phyloP scores from a whole-genome alignment of 2,797 vertebrate genomes.

The Ceyx erithaca region DNA sequence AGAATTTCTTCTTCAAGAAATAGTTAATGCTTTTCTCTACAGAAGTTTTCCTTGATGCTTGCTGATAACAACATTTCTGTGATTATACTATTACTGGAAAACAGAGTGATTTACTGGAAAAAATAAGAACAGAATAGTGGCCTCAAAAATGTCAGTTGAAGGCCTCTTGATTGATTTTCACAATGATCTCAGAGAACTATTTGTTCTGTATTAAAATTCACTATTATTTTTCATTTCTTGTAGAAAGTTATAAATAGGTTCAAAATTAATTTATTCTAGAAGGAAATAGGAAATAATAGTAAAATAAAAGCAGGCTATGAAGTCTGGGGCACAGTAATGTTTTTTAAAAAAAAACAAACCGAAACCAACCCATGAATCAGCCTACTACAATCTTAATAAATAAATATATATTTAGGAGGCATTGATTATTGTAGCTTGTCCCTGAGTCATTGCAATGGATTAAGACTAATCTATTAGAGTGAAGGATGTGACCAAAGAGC shows the following conservation, averaged over 20 bases:
- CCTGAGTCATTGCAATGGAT: background rate
- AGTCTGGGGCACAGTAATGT: background rate
- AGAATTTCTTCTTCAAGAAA: background rate
- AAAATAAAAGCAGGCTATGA: background rate
- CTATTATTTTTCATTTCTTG: background rate
- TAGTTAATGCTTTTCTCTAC: background rate
- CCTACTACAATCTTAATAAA: background rate
- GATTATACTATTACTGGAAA: background rate
- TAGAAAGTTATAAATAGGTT: background rate
- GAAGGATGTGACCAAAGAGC: background rate
- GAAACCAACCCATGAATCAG: background rate
- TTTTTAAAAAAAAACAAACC: background rate
- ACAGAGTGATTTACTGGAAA: constrained; percentile 20
- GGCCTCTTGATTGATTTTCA: constrained; percentile 35
- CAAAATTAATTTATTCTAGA: background rate
- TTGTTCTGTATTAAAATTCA: background rate
- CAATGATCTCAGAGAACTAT: background rate
- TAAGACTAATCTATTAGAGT: background rate
- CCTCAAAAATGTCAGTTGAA: constrained; percentile 54
- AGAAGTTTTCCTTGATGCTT: background rate
- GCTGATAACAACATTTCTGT: background rate
- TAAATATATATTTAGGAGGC: background rate
- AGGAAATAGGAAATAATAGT: background rate
- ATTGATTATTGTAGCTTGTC: background rate
- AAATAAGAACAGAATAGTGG: constrained; percentile 17